These are phyloP conservation scores for Chlorops oryzae DNA, from an alignment of 1,140 invertebrate species.

Conservation along the genomic window DNA sequence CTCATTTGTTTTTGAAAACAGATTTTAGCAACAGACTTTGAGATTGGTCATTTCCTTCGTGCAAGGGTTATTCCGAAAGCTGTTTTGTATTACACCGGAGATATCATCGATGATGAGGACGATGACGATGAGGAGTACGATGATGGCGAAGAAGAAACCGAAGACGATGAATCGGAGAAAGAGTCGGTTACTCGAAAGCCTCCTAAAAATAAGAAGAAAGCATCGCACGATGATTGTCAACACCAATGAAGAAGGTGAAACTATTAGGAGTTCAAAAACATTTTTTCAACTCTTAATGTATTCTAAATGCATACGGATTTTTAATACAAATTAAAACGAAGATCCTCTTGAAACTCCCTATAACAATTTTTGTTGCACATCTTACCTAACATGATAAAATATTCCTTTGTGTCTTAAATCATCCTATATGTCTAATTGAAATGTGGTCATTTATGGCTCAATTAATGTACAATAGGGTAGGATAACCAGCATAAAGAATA, in stretches of 20 bases:
- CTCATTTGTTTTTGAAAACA: slow-evolving; percentile 40
- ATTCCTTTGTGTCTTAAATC: too few relatives aligned
- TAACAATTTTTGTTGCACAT: too few relatives aligned
- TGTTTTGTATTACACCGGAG: slow-evolving; percentile 89
- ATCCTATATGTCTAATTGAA: too few relatives aligned
- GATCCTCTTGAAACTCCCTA: too few relatives aligned
- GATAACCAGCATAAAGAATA: too few relatives aligned
- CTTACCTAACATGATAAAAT: too few relatives aligned
- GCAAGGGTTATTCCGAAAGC: slow-evolving; percentile 88
- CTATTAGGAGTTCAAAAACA: too few relatives aligned
- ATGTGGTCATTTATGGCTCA: too few relatives aligned
- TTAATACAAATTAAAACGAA: too few relatives aligned
- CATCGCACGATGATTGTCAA: slow-evolving; percentile 39
- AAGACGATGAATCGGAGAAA: slow-evolving; percentile 43
- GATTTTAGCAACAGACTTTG: slow-evolving; percentile 85
- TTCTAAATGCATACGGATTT: too few relatives aligned
- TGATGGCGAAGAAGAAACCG: slow-evolving; percentile 45
- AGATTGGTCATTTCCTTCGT: slow-evolving; percentile 96
- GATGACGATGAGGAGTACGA: slow-evolving; percentile 54
- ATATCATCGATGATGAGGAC: slow-evolving; percentile 72
- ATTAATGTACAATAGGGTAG: too few relatives aligned
- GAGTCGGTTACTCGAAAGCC: slow-evolving; percentile 18
- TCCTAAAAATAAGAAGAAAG: slow-evolving; percentile 32
- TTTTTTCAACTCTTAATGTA: too few relatives aligned
- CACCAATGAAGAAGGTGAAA: slow-evolving; percentile 45